These are phyloP conservation scores for Allolobophora icterica DNA, from an alignment of 2,888 invertebrate species.

Conservation along the genomic window DNA sequence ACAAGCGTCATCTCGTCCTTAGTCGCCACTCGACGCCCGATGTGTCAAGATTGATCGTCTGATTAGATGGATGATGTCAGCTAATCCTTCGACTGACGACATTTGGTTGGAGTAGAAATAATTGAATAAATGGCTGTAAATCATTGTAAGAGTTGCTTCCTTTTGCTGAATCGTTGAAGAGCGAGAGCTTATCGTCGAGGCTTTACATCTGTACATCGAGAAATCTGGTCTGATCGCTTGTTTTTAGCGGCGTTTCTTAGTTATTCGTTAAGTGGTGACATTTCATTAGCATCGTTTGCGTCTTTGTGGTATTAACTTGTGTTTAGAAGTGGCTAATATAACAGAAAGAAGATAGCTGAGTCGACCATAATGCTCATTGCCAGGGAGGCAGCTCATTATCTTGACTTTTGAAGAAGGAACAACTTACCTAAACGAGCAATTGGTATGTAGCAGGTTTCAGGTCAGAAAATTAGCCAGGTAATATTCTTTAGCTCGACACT, in stretches of 20 bases:
- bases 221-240: neutral
- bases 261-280: neutral
- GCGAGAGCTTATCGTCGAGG: neutral
- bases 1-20: neutral
- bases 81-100: neutral
- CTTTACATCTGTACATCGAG: too few relatives aligned
- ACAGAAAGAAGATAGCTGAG: neutral
- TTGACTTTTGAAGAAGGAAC: too few relatives aligned
- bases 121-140: slow-evolving; percentile 17
- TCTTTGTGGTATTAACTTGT: too few relatives aligned
- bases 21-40: neutral
- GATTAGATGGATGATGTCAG: neutral
- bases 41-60: neutral
- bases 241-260: neutral
- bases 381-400: too few relatives aligned
- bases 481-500: too few relatives aligned
- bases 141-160: too few relatives aligned
- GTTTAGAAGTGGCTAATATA: too few relatives aligned
- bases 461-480: too few relatives aligned
- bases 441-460: too few relatives aligned
- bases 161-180: neutral
- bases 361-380: too few relatives aligned
- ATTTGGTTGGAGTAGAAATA: neutral
- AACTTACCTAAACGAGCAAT: too few relatives aligned
- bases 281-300: too few relatives aligned